These are phyloP conservation scores for Cyclura pinguis DNA, from an alignment of 2,797 vertebrate species.

Conservation along the genomic window DNA sequence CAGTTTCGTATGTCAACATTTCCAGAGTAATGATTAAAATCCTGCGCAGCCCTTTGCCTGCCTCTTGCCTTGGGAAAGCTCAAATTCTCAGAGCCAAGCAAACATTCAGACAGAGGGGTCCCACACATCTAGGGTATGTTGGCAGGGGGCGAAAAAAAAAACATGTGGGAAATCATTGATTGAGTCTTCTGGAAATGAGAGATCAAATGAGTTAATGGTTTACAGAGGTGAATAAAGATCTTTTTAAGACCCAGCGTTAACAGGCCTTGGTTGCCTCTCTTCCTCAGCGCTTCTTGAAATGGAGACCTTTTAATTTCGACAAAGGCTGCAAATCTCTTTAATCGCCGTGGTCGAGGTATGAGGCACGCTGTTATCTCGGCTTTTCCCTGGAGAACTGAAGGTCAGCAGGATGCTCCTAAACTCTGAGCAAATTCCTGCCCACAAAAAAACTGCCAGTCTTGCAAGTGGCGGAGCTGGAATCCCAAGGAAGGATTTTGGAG, in stretches of 20 bases:
- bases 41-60: conserved; percentile 33
- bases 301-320: background rate
- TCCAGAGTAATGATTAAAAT: conserved; percentile 46
- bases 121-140: background rate
- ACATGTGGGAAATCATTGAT: conserved; percentile 20
- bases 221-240: conserved; percentile 3
- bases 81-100: conserved; percentile 33
- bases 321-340: background rate
- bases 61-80: conserved; percentile 26
- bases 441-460: background rate
- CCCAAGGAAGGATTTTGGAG: background rate
- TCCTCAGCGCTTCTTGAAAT: background rate
- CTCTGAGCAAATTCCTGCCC: background rate
- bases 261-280: background rate
- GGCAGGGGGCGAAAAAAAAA: background rate
- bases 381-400: conserved; percentile 17
- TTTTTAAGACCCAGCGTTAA: background rate
- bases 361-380: background rate
- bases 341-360: background rate
- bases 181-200: background rate
- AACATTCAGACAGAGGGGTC: background rate
- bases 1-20: conserved; percentile 49
- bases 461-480: background rate
- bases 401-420: background rate
- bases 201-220: conserved; percentile 10